Evolutionary conservation across 2,797 vertebrate species (phyloP), one percentile per base, ranked within the genome.

Genomic region (Macrochelys suwanniensis): DNA sequence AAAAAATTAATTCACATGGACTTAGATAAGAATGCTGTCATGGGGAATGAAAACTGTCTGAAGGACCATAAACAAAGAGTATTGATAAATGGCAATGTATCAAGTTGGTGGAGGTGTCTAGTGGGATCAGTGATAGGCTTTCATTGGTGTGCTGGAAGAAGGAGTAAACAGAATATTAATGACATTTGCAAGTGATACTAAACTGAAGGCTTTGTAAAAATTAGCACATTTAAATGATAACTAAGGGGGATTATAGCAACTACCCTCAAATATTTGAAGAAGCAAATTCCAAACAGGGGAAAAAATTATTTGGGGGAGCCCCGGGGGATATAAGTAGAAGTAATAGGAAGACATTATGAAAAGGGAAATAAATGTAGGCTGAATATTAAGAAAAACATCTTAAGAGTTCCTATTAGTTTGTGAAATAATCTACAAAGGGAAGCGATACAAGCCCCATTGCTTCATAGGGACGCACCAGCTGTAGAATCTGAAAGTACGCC

Each of bases 131-230:
- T 42, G 59, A 89, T 33, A 89, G 51, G 56, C 45, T 61, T 95
- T 97, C 93, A 91, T 95, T 93, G 93, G 90, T 45, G 33, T 47
- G 74, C 65, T 51, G 61, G 33, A 92, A 83, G 57, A 15, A n/a
- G 33, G 50, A 95, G 59, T 68, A 93, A 96, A 94, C 47, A 90
- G 84, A 97, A 91, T 83, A 95, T 84, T 51, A 97, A 93, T 84
- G 89, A 94, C 61, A 93, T 86, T 77, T 83, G 71, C 76, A 96
- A 97, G 82, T 82, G 84, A 95, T 80, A 91, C 92, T 94, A 88
- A 96, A 92, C 54, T 92, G 87, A 86, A 89, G 49, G 84, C 80
- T 85, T 91, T 85, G 31, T 33, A 56, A 88, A 37, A 94, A 95
- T 61, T 49, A 74, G 59, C 80, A 80, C 50, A 59, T 53, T 53